These are phyloP conservation scores for Nebria brevicollis DNA, from an alignment of 2,888 invertebrate genomes.

Conservation along the genomic window DNA sequence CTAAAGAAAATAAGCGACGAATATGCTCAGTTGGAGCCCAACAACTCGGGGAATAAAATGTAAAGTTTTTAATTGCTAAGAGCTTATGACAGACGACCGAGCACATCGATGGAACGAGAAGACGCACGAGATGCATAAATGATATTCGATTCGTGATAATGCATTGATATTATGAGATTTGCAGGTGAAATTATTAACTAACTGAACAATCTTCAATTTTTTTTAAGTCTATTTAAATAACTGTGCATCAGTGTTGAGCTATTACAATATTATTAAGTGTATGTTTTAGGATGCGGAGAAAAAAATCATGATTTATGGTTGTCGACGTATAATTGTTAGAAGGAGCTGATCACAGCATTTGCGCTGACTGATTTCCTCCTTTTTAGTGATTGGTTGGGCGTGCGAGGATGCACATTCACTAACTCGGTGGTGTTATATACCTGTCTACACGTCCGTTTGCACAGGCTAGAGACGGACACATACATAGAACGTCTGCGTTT, in stretches of 20 bases:
- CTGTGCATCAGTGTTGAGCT: no score
- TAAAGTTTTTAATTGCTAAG: conserved; percentile 36
- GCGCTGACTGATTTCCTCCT: not conserved
- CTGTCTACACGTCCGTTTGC: not conserved
- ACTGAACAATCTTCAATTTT: no score
- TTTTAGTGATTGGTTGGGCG: conserved; percentile 10
- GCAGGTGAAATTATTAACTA: not conserved
- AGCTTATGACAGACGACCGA: conserved; percentile 16
- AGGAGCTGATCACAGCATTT: not conserved
- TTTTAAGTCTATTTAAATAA: no score
- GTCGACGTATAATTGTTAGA: conserved; percentile 4
- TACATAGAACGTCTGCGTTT: conserved; percentile 17
- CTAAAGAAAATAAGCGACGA: conserved; percentile 20
- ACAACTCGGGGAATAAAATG: conserved; percentile 34
- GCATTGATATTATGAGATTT: not conserved
- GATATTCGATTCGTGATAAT: not conserved
- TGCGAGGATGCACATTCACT: not conserved
- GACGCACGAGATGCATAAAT: not conserved
- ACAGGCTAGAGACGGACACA: not conserved
- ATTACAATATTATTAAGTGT: no score
- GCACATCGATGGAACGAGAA: not conserved
- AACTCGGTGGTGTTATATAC: not conserved
- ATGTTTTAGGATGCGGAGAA: no score
- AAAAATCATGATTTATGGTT: no score
- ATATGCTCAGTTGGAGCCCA: conserved; percentile 14